Percentiles rank a stretch among this genome's conserved stretches.
These are phyloP conservation scores for Cantharis flavilabris DNA, from an alignment of 2,888 invertebrate genomes.

Conservation along the genomic window DNA sequence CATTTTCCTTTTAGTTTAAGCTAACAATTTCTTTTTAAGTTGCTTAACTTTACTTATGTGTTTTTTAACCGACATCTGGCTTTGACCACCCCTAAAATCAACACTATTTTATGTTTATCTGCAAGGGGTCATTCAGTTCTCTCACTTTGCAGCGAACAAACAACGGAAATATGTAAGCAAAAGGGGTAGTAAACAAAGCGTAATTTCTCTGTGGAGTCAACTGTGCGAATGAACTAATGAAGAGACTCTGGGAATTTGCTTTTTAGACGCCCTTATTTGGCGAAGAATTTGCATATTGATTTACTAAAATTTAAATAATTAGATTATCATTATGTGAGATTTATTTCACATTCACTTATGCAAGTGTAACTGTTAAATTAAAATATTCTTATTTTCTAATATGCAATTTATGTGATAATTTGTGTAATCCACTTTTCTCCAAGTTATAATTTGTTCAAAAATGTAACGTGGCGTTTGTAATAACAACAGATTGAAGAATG, in stretches of 20 bases:
- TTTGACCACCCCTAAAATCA: conserved; percentile 28
- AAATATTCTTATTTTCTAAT: background rate
- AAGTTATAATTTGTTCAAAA: background rate
- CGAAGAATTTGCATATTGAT: conserved; percentile 17
- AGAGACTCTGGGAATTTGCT: conserved; percentile 31
- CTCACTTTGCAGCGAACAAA: conserved; percentile 31
- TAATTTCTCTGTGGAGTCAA: conserved; percentile 26
- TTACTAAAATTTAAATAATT: conserved; percentile 3
- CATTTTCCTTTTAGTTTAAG: background rate
- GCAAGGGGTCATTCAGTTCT: conserved; percentile 29
- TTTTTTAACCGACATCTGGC: conserved; percentile 33
- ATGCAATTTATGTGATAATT: background rate
- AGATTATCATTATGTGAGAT: background rate
- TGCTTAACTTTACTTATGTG: conserved; percentile 16
- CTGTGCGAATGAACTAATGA: conserved; percentile 34
- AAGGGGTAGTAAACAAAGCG: conserved; percentile 35
- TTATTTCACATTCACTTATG: conserved; percentile 3
- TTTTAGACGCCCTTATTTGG: conserved; percentile 34
- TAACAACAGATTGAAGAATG: background rate
- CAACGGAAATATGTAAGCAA: conserved; percentile 35
- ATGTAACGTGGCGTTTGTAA: background rate
- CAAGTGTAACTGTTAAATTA: background rate
- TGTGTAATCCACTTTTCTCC: background rate
- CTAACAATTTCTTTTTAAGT: background rate
- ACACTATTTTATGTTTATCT: conserved; percentile 14